Conservation (phyloP, 2,797 vertebrate species). For the Hozukius guyotensis region DNA sequence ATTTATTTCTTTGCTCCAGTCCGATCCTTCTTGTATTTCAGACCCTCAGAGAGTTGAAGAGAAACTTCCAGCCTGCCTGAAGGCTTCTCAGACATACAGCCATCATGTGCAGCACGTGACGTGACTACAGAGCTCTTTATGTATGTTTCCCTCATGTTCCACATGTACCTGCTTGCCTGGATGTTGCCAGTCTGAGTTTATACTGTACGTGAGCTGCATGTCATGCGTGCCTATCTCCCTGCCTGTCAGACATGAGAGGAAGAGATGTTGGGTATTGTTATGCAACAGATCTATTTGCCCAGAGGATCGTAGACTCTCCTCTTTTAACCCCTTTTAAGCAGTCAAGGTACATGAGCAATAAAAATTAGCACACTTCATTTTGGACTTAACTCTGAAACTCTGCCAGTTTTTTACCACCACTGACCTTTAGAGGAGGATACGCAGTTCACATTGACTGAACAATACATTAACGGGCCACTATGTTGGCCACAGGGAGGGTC, state of each 20-base stretch:
- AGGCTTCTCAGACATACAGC: conserved; percentile 1
- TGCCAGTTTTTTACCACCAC: too few species aligned
- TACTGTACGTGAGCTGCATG: background rate
- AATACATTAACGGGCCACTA: background rate
- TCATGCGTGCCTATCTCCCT: conserved; percentile 2
- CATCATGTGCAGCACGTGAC: conserved; percentile 12
- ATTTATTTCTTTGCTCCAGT: too few species aligned
- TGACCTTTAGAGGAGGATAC: background rate
- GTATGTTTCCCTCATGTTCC: conserved; percentile 31
- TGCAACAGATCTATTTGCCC: background rate
- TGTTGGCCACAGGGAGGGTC: background rate
- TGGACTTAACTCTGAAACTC: background rate
- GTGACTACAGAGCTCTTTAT: background rate
- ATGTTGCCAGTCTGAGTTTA: conserved; percentile 33
- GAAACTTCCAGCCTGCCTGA: background rate
- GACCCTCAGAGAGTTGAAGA: background rate
- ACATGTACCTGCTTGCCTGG: conserved; percentile 52
- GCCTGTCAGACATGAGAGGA: conserved; percentile 2
- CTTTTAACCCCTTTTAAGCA: background rate
- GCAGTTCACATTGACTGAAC: background rate
- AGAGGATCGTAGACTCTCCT: background rate
- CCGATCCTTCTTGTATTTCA: background rate
- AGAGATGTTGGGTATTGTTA: background rate
- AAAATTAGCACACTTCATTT: background rate
- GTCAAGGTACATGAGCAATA: background rate